Conservation (phyloP, 2,113 vertebrate genomes). For the Melanocharis versteri region DNA sequence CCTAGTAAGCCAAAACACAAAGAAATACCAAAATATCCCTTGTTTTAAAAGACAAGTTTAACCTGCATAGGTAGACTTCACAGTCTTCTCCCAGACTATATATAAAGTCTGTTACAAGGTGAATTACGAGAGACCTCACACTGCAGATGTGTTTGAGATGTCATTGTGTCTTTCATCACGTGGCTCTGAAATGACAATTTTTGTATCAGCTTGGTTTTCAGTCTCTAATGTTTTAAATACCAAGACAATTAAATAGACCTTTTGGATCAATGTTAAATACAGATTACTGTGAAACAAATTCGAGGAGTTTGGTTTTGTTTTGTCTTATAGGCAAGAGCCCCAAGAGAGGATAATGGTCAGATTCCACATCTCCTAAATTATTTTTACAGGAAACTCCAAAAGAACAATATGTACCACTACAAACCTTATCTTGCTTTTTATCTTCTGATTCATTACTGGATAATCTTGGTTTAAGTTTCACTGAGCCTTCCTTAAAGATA, state of each 20-base stretch:
- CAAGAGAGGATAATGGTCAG: background rate
- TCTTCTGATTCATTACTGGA: conserved; percentile 81
- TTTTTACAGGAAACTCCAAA: background rate
- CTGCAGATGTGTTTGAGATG: background rate
- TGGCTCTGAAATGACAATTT: background rate
- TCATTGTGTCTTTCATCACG: background rate
- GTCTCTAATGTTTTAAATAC: background rate
- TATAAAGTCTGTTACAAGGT: background rate
- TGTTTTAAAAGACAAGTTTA: background rate
- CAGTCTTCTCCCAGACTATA: background rate
- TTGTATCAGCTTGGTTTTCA: background rate
- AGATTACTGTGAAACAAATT: background rate
- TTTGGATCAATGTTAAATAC: background rate
- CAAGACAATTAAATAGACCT: background rate
- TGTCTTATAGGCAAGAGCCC: background rate
- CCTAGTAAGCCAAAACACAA: background rate
- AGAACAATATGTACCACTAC: background rate
- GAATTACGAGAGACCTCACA: background rate
- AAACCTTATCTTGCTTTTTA: conserved; percentile 85
- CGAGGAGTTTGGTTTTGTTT: background rate
- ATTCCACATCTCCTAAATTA: background rate
- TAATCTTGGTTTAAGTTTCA: conserved; percentile 85
- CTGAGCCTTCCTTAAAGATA: conserved; percentile 92
- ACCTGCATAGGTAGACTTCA: background rate
- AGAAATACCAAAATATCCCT: background rate